A percentile compares a stretch with the other conserved stretches of the same genome.
Evolutionary conservation across 2,888 invertebrate genomes (phyloP).

Genomic region (Malthinus seriepunctatus): DNA sequence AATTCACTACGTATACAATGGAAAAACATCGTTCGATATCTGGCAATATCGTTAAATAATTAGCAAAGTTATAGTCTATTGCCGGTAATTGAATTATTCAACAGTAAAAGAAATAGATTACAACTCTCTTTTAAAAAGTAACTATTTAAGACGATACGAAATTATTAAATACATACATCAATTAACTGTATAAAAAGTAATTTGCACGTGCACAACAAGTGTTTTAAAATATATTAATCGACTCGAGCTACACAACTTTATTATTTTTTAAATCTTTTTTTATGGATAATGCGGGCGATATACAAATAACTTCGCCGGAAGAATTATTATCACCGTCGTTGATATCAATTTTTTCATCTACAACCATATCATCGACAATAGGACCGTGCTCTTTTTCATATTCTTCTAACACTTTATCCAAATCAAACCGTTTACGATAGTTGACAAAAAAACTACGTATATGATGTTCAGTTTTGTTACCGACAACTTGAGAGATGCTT

Average conservation of each 20-base stretch:
- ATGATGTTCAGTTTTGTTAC: conserved; percentile 93
- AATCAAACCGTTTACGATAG: conserved; percentile 85
- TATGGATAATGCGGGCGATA: conserved; percentile 56
- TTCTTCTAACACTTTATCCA: conserved; percentile 85
- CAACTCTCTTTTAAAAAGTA: no score
- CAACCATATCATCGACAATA: conserved; percentile 38
- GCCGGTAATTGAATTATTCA: no score
- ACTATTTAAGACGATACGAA: no score
- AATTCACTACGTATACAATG: no score
- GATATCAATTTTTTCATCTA: conserved; percentile 41
- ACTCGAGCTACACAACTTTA: conserved; percentile 39
- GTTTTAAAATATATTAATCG: no score
- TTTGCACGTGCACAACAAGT: no score
- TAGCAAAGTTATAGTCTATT: no score
- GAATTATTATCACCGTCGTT: conserved; percentile 43
- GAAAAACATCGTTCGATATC: no score
- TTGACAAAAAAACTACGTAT: conserved; percentile 90
- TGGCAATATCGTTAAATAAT: no score
- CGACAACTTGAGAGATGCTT: conserved; percentile 92
- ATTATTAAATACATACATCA: no score
- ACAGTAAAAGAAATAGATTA: no score
- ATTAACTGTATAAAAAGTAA: no score
- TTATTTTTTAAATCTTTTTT: conserved; percentile 47
- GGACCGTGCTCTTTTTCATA: conserved; percentile 78
- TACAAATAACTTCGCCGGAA: conserved; percentile 52